phyloP scores from a whole-genome alignment of 2,888 invertebrate genomes.

The Omphaloscelis lunosa region DNA sequence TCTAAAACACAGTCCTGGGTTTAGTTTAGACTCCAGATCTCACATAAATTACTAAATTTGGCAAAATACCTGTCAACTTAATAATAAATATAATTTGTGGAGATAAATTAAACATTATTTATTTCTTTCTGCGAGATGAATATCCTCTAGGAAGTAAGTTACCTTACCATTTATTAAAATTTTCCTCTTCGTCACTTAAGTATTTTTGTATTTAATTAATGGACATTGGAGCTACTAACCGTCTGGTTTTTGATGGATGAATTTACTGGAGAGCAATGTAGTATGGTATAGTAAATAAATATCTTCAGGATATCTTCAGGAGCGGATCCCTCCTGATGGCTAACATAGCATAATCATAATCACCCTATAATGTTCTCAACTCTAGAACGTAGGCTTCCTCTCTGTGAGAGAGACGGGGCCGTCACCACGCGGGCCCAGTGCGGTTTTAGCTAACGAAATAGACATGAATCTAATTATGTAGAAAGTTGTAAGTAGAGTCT shows the following conservation, averaged over 20 bases:
- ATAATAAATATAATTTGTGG: too few relatives aligned
- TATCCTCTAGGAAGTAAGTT: too few relatives aligned
- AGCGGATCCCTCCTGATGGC: background rate
- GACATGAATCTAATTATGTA: too few relatives aligned
- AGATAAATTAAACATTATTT: too few relatives aligned
- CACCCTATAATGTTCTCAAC: too few relatives aligned
- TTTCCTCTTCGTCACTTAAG: too few relatives aligned
- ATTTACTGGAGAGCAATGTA: background rate
- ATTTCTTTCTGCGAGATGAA: too few relatives aligned
- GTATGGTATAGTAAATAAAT: background rate
- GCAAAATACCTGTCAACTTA: too few relatives aligned
- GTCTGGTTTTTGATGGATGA: background rate
- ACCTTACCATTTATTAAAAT: too few relatives aligned
- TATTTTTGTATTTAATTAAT: too few relatives aligned
- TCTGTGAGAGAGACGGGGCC: background rate
- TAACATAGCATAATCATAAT: background rate
- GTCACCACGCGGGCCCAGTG: background rate
- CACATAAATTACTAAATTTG: background rate
- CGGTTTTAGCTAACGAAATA: background rate
- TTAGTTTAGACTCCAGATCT: background rate
- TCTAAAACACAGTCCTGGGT: background rate
- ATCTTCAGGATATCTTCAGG: background rate
- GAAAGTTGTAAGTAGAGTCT: background rate
- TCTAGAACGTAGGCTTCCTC: too few relatives aligned
- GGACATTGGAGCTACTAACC: too few relatives aligned